phyloP scores from a whole-genome alignment of 1,140 invertebrate genomes.

The Frieseomelitta varia region DNA sequence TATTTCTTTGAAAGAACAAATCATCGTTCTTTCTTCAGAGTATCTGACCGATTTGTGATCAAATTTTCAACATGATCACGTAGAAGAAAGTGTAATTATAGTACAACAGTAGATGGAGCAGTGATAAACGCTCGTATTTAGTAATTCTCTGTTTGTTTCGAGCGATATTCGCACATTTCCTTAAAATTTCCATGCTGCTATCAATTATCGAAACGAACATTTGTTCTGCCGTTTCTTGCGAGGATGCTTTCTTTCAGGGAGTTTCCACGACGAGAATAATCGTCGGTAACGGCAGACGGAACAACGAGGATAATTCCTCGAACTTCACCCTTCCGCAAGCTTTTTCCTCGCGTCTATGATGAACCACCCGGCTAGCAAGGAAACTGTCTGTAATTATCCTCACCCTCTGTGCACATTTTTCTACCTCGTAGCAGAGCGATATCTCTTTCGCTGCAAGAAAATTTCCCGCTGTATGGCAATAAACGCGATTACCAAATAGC shows the following conservation, averaged over 20 bases:
- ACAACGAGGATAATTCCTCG: constrained; percentile 23
- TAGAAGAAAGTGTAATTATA: too few relatives aligned
- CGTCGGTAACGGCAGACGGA: constrained; percentile 16
- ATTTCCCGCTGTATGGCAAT: not conserved
- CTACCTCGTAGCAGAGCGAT: constrained; percentile 4
- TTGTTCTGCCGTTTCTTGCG: not conserved
- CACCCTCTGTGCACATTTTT: constrained; percentile 7
- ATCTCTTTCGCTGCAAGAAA: constrained; percentile 3
- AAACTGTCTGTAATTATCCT: constrained; percentile 33
- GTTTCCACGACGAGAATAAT: constrained; percentile 8
- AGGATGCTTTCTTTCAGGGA: not conserved
- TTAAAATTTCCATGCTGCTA: not conserved
- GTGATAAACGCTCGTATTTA: too few relatives aligned
- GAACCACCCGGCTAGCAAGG: constrained; percentile 9
- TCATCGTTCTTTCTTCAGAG: too few relatives aligned
- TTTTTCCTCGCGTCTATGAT: constrained; percentile 17
- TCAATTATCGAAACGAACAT: constrained; percentile 1
- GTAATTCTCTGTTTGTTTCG: too few relatives aligned
- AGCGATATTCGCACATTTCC: too few relatives aligned
- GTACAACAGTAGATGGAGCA: too few relatives aligned
- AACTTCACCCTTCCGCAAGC: not conserved
- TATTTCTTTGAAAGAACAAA: too few relatives aligned
- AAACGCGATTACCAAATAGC: not conserved
- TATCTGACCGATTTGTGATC: too few relatives aligned
- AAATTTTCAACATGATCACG: too few relatives aligned